Evolutionary conservation across 2,797 vertebrate species (phyloP).

Genomic region (Delichon dasypus): DNA sequence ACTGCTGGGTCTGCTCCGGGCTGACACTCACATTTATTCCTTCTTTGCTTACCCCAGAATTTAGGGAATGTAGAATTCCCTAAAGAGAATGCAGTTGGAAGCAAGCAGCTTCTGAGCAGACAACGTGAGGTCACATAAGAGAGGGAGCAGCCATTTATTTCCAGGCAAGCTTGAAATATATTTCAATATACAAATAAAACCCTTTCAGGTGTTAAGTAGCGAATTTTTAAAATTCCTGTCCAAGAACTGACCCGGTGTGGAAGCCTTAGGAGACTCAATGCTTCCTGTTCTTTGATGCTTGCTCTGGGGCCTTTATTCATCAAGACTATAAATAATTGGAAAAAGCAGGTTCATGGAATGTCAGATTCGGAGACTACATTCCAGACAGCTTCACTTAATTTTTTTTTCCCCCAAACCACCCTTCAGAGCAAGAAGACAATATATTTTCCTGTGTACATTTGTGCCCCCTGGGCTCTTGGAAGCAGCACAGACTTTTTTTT

Average conservation of each 20-base stretch:
- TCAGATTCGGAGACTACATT: conserved; percentile 42
- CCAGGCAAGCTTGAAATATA: neutral
- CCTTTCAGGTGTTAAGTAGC: neutral
- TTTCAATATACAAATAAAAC: neutral
- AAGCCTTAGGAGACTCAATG: neutral
- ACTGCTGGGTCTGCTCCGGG: neutral
- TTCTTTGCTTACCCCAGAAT: neutral
- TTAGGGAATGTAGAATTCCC: neutral
- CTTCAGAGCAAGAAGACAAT: neutral
- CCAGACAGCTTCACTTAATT: neutral
- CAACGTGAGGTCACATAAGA: neutral
- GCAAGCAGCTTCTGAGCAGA: neutral
- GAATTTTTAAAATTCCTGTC: neutral
- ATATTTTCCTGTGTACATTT: neutral
- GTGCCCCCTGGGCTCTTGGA: conserved; percentile 26
- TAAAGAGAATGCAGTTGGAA: neutral
- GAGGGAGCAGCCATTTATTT: neutral
- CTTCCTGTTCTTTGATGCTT: conserved; percentile 2
- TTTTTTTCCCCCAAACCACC: neutral
- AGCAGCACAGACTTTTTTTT: conserved; percentile 42
- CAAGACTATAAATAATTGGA: conserved; percentile 40
- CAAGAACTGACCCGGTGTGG: neutral
- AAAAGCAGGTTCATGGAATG: conserved; percentile 56
- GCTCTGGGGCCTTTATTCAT: neutral
- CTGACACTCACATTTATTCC: neutral